Evolutionary conservation across 2,113 vertebrate genomes (phyloP).

Genomic region (Aleadryas rufinucha): DNA sequence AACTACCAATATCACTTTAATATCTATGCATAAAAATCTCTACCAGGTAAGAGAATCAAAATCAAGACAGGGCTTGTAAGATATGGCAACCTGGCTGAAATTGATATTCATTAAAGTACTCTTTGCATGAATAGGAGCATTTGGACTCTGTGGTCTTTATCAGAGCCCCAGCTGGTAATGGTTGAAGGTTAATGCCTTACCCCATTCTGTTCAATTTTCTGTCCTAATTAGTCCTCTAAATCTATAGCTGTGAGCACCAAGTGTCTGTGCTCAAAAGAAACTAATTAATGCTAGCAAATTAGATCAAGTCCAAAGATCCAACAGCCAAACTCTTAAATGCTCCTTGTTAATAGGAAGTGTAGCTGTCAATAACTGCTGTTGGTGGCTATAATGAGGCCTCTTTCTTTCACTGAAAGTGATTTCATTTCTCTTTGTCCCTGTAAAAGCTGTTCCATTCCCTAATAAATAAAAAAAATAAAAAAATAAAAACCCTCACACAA

Average conservation of each 20-base stretch:
- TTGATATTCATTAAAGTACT: constrained; percentile 82
- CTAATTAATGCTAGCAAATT: constrained; percentile 97
- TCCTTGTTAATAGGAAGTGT: constrained; percentile 85
- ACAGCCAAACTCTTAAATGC: constrained; percentile 87
- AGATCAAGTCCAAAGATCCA: constrained; percentile 92
- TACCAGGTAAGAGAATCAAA: constrained; percentile 61
- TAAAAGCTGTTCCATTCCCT: constrained; percentile 78
- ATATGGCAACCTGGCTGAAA: constrained; percentile 76
- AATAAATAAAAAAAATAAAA: background rate
- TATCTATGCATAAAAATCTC: constrained; percentile 6
- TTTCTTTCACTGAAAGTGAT: constrained; percentile 89
- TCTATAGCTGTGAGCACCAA: constrained; percentile 88
- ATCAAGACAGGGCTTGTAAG: constrained; percentile 48
- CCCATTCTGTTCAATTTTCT: constrained; percentile 87
- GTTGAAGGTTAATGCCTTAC: constrained; percentile 84
- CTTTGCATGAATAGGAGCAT: constrained; percentile 86
- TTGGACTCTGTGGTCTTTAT: constrained; percentile 85
- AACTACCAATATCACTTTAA: background rate
- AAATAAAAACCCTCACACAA: constrained; percentile 10
- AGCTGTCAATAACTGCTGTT: constrained; percentile 88
- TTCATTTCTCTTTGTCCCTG: constrained; percentile 87
- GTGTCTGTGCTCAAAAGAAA: constrained; percentile 85
- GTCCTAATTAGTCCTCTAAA: constrained; percentile 86
- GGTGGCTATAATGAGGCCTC: constrained; percentile 84
- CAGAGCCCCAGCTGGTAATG: constrained; percentile 90